These are phyloP conservation scores for Erpornis zantholeuca DNA, from an alignment of 2,113 vertebrate species.

Conservation along the genomic window DNA sequence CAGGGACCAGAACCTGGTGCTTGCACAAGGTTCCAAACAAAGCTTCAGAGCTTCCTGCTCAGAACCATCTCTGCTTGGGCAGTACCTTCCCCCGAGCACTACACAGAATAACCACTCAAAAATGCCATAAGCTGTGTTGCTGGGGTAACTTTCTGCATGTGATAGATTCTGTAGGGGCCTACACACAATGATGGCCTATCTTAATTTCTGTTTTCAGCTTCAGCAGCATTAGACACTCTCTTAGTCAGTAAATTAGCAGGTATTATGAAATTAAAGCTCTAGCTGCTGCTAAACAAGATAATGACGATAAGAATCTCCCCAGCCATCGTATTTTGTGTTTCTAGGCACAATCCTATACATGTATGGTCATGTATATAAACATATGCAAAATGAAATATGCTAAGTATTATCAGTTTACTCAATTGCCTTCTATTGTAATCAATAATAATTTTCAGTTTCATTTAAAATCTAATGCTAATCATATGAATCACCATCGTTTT, in stretches of 20 bases:
- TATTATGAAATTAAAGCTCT: neutral
- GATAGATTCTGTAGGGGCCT: neutral
- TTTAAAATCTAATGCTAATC: neutral
- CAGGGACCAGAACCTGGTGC: rapidly evolving
- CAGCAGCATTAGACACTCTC: rapidly evolving
- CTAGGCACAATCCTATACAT: rapidly evolving
- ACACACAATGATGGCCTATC: neutral
- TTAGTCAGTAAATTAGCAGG: neutral
- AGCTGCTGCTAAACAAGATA: neutral
- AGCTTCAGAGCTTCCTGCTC: neutral
- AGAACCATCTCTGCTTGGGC: neutral
- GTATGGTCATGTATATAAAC: neutral
- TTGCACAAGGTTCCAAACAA: neutral
- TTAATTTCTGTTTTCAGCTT: neutral
- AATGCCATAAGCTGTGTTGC: neutral
- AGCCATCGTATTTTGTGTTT: neutral
- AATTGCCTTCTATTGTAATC: neutral
- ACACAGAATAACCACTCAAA: neutral
- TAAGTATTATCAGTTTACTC: neutral
- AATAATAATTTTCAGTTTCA: neutral
- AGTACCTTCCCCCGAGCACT: neutral
- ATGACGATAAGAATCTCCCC: neutral
- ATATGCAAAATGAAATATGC: neutral
- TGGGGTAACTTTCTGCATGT: neutral
- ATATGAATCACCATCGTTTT: neutral